Base-by-base conservation (phyloP, 2,888 invertebrate species). In the Hydropsyche betteni region DNA sequence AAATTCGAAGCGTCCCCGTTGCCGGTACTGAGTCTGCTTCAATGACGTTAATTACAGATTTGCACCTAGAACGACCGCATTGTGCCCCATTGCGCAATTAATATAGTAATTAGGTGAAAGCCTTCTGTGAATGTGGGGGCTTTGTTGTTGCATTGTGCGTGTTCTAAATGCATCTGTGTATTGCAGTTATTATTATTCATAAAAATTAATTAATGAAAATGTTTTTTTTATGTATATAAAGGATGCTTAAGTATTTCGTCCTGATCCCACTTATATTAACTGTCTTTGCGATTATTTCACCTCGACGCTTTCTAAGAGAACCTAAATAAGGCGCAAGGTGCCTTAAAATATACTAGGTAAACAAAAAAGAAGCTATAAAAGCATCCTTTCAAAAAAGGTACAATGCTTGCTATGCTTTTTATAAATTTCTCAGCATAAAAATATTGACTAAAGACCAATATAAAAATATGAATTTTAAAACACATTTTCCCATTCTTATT, bases 261-360 rank as follows among this genome's bases (percentile, higher is more conserved):
- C 69, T 75, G 72, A 61, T 64, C 73, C 75, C 58, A 73, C 73
- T 77, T 72, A 61, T 72, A 75, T 72, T 71, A 75, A 68, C 73
- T 69, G 77, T 77, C 77, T 52, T 36, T 2, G 12, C 77, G 73
- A 77, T 77, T 77, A 77, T 75, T 69, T 68, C 75, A 55, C 68
- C 51, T 73, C 58, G 75, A 38, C 69, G 77, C 68, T 55, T 71
- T 61, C 68, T 36, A 34, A 75, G 68, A 44, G 69, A 38, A 61
- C 73, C 58, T 8, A 68, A 68, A 68, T 33, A 74, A 72, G 14
- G 58, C 55, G 55, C 51, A 16, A n/a, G 33, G 10, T 51, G n/a
- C 70, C 14, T 53, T 70, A 70, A 70, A 53, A 70, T 51, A 70
- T 51, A 69, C 33, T 36, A 50, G 14, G 51, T 69, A 69, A 50